A percentile compares a stretch with the other conserved stretches of the same genome.
phyloP scores from a whole-genome alignment of 2,797 vertebrate genomes.

The Rhodeus uyekii region DNA sequence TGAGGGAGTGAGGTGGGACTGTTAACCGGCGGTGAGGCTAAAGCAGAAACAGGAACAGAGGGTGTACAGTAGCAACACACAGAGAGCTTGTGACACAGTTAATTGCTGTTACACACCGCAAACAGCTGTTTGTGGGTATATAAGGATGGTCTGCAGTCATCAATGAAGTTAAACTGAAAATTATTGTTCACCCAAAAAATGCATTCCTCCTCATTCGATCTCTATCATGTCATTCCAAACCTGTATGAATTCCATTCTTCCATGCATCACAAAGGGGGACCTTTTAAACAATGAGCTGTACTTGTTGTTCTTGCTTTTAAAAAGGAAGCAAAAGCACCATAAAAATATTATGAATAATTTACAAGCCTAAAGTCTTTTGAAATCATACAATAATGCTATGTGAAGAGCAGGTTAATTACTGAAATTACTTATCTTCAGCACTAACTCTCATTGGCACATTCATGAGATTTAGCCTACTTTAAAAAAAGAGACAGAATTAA shows the following conservation, averaged over 20 bases:
- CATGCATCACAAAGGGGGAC: neutral
- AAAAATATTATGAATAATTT: neutral
- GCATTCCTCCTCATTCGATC: neutral
- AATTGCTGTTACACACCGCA: neutral
- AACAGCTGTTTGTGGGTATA: neutral
- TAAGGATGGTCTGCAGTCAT: neutral
- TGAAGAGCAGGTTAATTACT: neutral
- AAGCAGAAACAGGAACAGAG: slow-evolving; percentile 77
- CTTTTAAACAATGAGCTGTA: neutral
- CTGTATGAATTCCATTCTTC: neutral
- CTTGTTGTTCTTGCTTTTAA: neutral
- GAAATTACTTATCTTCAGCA: neutral
- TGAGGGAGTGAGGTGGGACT: slow-evolving; percentile 78
- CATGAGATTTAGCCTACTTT: neutral
- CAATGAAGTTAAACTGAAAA: neutral
- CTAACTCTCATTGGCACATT: neutral
- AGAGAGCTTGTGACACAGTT: slow-evolving; percentile 34
- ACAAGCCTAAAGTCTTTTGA: neutral
- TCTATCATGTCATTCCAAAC: neutral
- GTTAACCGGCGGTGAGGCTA: slow-evolving; percentile 87
- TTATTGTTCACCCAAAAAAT: neutral
- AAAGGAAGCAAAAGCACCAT: neutral
- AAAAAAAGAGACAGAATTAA: neutral
- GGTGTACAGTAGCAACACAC: slow-evolving; percentile 60
- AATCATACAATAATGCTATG: neutral